phyloP scores from a whole-genome alignment of 2,888 invertebrate genomes.

The Eupithecia insigniata region DNA sequence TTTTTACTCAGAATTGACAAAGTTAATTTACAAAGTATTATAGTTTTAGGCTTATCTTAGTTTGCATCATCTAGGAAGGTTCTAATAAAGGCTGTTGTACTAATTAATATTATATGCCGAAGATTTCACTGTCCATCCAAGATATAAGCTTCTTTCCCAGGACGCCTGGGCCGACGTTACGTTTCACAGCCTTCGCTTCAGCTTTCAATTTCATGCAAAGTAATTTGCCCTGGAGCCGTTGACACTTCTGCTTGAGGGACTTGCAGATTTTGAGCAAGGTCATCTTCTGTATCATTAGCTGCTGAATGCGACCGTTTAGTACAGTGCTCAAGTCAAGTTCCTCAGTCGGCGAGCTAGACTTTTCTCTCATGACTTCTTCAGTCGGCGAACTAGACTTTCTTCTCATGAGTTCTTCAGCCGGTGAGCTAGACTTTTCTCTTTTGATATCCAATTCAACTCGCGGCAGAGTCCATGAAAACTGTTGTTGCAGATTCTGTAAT shows the following conservation, averaged over 20 bases:
- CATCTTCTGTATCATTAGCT: conserved; percentile 41
- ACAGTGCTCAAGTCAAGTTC: conserved; percentile 31
- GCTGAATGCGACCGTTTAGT: conserved; percentile 41
- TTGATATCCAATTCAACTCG: conserved; percentile 27
- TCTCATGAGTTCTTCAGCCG: conserved; percentile 10
- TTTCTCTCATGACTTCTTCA: conserved; percentile 17
- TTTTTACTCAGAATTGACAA: conserved; percentile 20
- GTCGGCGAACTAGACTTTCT: conserved; percentile 23
- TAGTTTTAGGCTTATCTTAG: background rate
- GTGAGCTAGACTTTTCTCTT: conserved; percentile 25
- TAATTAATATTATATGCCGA: conserved; percentile 16
- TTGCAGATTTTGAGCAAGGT: conserved; percentile 39
- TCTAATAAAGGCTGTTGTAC: background rate
- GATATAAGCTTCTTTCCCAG: conserved; percentile 24
- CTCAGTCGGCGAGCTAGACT: conserved; percentile 17
- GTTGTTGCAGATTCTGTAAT: conserved; percentile 31
- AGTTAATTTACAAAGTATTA: conserved; percentile 1
- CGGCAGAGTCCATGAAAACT: conserved; percentile 24
- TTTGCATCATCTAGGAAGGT: background rate
- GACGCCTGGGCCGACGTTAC: conserved; percentile 4
- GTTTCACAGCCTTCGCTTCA: conserved; percentile 2
- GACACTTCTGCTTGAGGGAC: conserved; percentile 34
- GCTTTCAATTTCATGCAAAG: conserved; percentile 23
- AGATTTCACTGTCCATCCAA: conserved; percentile 35
- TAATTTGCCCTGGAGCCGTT: conserved; percentile 31